phyloP scores from a whole-genome alignment of 2,888 invertebrate genomes.

The Drosophila siamana region DNA sequence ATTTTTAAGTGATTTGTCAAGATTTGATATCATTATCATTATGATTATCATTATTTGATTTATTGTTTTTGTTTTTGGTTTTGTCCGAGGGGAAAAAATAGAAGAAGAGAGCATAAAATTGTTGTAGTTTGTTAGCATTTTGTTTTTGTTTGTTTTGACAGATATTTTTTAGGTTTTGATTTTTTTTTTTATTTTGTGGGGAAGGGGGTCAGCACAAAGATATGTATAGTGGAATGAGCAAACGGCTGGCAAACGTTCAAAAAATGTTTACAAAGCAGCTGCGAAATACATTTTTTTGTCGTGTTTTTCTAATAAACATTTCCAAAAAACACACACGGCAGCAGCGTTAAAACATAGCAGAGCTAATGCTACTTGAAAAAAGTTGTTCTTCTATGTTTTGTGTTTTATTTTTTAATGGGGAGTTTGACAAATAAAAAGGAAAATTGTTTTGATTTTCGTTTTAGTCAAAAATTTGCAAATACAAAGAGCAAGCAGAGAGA shows the following conservation, averaged over 20 bases:
- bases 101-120: slow-evolving; percentile 76
- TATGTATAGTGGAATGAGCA: slow-evolving; percentile 44
- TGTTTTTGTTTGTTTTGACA: slow-evolving; percentile 36
- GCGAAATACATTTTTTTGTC: slow-evolving; percentile 39
- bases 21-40: slow-evolving; percentile 40
- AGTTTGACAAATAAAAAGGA: slow-evolving; percentile 48
- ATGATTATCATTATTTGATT: slow-evolving; percentile 32
- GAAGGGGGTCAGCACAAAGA: slow-evolving; percentile 58
- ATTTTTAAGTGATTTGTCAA: slow-evolving; percentile 73
- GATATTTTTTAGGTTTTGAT: slow-evolving; percentile 38
- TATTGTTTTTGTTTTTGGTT: slow-evolving; percentile 22
- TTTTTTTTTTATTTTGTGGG: slow-evolving; percentile 35
- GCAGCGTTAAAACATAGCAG: slow-evolving; percentile 44
- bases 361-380: slow-evolving; percentile 61
- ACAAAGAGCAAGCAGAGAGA: slow-evolving; percentile 69
- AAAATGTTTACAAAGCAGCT: slow-evolving; percentile 65
- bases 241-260: slow-evolving; percentile 57
- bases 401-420: slow-evolving; percentile 9
- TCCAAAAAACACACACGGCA: slow-evolving; percentile 34
- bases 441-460: slow-evolving; percentile 26
- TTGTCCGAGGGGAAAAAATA: slow-evolving; percentile 36
- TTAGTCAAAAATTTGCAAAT: slow-evolving; percentile 59
- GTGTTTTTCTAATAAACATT: slow-evolving; percentile 60
- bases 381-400: slow-evolving; percentile 16
- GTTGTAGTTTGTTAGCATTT: slow-evolving; percentile 77